Base-by-base conservation (phyloP, 2,797 vertebrate genomes). In the Hapalemur alaotrensis region DNA sequence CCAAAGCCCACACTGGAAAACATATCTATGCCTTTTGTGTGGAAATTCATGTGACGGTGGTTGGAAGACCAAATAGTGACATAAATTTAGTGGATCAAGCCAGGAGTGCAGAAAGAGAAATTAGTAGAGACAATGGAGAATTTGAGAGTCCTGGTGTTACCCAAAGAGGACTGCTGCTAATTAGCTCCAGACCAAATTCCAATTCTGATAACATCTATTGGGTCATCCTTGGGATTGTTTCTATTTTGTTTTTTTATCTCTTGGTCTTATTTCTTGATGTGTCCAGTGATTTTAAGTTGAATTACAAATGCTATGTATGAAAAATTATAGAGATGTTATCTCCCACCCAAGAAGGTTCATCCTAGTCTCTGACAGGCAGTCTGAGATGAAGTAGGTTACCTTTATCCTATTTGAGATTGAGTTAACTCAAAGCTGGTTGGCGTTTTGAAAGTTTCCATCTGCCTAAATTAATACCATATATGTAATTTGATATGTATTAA, bases 61-160 rank as follows among this genome's bases (percentile, higher is more conserved):
- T 75, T 88, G 52, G 48, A 93, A 95, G n/a, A 91, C 10, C 35
- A 57, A 87, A 52, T 57, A 43, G 20, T 9, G 23, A 57, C 3
- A 30, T 22, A 82, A 82, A 89, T 78, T 83, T 81, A 70, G 43
- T 25, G 50, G 10, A 57, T 25, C 30, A 61, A 32, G 12, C 1
- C 61, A 82, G 30, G 18, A 76, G 48, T 18, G 50, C 86, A 48
- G 59, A 0, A 59, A 54, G 1, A 35, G 12, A 57, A 2, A 73
- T 2, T 0, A 32, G 25, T 0, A 48, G n/a, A 4, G 14, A 48
- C 1, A 4, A 52, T 0, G 30, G 54, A 32, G 11, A 65, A 57
- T 18, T 54, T 28, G 32, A 59, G 30, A 63, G 28, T 28, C 50
- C 9, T n/a, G 7, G 9, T 9, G 28, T 80, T 20, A 32, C 12